These are phyloP conservation scores for Aepyceros melampus DNA, from an alignment of 2,113 vertebrate genomes.

Conservation along the genomic window DNA sequence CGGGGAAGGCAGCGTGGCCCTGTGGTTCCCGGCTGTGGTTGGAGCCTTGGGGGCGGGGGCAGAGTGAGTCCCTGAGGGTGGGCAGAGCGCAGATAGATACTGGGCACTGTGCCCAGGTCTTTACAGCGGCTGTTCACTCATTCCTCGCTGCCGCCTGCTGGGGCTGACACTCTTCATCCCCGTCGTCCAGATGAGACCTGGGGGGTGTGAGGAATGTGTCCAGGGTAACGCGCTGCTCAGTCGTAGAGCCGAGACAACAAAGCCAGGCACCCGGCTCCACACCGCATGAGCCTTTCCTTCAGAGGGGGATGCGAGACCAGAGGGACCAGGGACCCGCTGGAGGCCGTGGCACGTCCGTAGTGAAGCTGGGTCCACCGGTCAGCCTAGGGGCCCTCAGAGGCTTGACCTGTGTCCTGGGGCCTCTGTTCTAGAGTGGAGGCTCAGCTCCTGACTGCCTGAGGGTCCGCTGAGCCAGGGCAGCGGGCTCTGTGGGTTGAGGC, in stretches of 20 bases:
- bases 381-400: neutral
- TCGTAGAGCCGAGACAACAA: neutral
- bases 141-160: accelerated
- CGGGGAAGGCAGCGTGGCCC: neutral
- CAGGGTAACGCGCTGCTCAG: neutral
- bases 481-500: too few relatives aligned
- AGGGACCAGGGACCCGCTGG: neutral
- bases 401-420: neutral
- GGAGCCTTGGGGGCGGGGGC: accelerated
- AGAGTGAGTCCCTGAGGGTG: neutral
- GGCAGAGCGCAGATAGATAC: accelerated
- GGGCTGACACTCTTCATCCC: neutral
- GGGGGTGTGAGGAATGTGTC: neutral
- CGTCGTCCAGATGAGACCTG: accelerated
- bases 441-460: neutral
- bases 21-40: neutral
- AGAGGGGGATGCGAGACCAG: neutral
- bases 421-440: neutral
- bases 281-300: neutral
- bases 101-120: accelerated
- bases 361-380: neutral
- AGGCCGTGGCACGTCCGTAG: neutral
- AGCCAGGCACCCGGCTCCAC: neutral
- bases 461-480: neutral
- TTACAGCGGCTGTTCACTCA: accelerated